Evolutionary conservation across 2,797 vertebrate genomes (phyloP).

Genomic region (Myotis planiceps): DNA sequence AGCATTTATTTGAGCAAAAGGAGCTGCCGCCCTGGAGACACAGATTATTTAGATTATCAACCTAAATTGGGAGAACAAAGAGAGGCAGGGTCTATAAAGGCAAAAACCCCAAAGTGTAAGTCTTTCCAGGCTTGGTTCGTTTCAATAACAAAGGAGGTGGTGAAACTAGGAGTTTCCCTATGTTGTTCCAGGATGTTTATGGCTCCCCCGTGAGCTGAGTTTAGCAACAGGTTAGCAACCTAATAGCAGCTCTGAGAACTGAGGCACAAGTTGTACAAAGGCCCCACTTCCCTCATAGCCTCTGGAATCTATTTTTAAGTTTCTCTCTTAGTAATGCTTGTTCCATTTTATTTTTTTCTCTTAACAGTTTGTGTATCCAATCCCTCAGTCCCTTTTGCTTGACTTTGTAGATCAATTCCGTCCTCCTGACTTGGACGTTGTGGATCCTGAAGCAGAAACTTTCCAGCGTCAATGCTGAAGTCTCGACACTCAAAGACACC

Average conservation of each 20-base stretch:
- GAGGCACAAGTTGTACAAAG: background rate
- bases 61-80: background rate
- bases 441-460: conserved; percentile 70
- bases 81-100: background rate
- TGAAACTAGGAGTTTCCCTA: background rate
- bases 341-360: no score
- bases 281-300: no score
- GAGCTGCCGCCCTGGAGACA: background rate
- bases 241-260: background rate
- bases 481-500: conserved; percentile 63
- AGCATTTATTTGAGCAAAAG: background rate
- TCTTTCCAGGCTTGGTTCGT: background rate
- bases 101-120: background rate
- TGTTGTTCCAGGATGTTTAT: background rate
- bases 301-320: background rate
- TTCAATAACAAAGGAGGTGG: no score
- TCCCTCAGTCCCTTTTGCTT: background rate
- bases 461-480: conserved; percentile 24
- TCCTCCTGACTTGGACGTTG: conserved; percentile 57
- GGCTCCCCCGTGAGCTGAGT: background rate
- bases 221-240: background rate
- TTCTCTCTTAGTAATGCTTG: background rate
- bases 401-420: conserved; percentile 56
- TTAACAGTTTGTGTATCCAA: background rate
- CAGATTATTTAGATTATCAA: background rate